Conservation (phyloP, 2,888 invertebrate species). For the Drosophila mulleri region DNA sequence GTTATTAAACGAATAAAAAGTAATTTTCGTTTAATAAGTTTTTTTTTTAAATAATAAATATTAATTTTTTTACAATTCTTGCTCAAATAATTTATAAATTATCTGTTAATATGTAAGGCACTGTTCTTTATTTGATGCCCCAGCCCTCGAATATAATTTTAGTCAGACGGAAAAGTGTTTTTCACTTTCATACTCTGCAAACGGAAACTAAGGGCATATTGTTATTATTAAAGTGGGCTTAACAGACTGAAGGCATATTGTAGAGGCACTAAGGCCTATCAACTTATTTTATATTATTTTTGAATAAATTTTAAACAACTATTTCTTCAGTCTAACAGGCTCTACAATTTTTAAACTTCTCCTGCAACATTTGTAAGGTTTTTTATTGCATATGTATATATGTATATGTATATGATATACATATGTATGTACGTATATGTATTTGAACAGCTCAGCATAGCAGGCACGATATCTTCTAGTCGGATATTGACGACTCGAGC, state of each 20-base stretch:
- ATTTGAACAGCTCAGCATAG: background rate
- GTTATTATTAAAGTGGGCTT: background rate
- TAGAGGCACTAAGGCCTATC: no score
- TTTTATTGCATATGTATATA: no score
- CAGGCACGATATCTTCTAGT: background rate
- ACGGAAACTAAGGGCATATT: background rate
- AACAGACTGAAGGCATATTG: background rate
- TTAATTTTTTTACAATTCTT: background rate
- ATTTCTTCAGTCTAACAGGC: no score
- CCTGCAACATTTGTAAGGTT: no score
- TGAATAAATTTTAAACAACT: no score
- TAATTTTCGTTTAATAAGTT: no score
- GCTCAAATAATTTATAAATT: background rate
- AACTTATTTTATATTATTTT: no score
- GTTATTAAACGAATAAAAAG: no score
- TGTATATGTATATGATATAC: background rate
- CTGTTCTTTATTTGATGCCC: background rate
- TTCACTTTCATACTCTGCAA: background rate
- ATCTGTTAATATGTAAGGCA: background rate
- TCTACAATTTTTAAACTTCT: no score
- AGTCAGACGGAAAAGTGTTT: conserved; percentile 31
- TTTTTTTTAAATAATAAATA: background rate
- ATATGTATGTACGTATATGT: background rate
- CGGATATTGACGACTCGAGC: background rate
- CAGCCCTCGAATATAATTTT: conserved; percentile 15